Evolutionary conservation across 2,888 invertebrate genomes (phyloP).

Genomic region (Andrena camellia): DNA sequence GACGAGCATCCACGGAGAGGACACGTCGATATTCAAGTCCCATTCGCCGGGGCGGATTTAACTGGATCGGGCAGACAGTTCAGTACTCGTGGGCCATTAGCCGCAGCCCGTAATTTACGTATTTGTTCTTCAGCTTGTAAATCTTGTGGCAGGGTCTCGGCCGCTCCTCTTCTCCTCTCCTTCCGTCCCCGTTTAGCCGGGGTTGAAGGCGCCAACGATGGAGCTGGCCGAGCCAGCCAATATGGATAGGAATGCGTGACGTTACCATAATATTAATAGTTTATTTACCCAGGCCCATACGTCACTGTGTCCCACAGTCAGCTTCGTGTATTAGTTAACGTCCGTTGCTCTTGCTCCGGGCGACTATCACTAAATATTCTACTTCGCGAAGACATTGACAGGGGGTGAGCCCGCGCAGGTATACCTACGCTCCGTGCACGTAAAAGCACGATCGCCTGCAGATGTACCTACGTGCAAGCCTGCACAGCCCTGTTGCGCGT

Average conservation of each 20-base stretch:
- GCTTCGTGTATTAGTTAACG: slow-evolving; percentile 76
- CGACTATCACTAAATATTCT: slow-evolving; percentile 83
- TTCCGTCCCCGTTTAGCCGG: slow-evolving; percentile 41
- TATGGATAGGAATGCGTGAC: slow-evolving; percentile 85
- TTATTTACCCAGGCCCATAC: slow-evolving; percentile 85
- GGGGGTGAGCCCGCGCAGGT: slow-evolving; percentile 59
- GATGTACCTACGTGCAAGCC: neutral
- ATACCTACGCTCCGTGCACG: slow-evolving; percentile 5
- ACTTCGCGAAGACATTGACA: slow-evolving; percentile 80
- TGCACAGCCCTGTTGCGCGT: slow-evolving; percentile 6
- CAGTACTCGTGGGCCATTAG: slow-evolving; percentile 78
- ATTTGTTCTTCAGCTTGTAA: slow-evolving; percentile 85
- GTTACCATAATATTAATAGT: slow-evolving; percentile 85
- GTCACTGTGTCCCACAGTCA: slow-evolving; percentile 78
- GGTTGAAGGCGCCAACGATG: slow-evolving; percentile 77
- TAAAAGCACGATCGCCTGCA: neutral
- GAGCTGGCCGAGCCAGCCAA: slow-evolving; percentile 79
- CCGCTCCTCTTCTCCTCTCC: slow-evolving; percentile 26
- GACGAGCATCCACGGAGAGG: too few relatives aligned
- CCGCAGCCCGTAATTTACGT: slow-evolving; percentile 83
- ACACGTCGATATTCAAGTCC: too few relatives aligned
- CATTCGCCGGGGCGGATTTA: slow-evolving; percentile 46
- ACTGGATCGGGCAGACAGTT: slow-evolving; percentile 66
- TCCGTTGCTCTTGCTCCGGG: slow-evolving; percentile 79
- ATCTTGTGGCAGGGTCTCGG: slow-evolving; percentile 68